Conservation (phyloP, 1,140 invertebrate genomes). For the Magallana ariakensis region DNA sequence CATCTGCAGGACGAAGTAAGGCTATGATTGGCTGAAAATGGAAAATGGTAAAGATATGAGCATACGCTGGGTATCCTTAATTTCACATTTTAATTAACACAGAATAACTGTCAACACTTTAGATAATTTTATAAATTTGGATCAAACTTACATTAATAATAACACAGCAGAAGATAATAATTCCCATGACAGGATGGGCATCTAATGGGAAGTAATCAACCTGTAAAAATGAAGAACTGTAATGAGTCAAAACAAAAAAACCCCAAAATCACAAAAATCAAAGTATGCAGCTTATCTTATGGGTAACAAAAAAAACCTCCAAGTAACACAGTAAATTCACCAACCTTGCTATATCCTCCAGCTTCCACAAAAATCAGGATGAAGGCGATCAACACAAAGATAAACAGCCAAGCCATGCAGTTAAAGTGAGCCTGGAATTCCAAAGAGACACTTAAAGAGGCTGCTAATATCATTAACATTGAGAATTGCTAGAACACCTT, state of each 20-base stretch:
- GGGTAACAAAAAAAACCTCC: not conserved
- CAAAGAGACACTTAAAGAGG: not conserved
- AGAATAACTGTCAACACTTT: not conserved
- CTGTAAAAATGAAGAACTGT: constrained; percentile 14
- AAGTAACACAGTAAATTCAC: constrained; percentile 35
- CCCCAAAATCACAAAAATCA: not conserved
- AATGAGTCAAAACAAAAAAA: not conserved
- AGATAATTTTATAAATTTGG: not conserved
- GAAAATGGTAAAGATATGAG: not conserved
- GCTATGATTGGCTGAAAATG: constrained; percentile 92
- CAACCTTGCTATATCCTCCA: constrained; percentile 84
- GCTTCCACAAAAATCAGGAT: constrained; percentile 83
- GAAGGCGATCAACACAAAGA: constrained; percentile 74
- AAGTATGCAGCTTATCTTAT: not conserved
- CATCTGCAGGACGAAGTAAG: constrained; percentile 91
- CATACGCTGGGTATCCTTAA: not conserved
- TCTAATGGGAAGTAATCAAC: constrained; percentile 68
- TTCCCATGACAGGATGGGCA: constrained; percentile 75
- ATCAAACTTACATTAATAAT: constrained; percentile 73
- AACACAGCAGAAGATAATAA: constrained; percentile 74
- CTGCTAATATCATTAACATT: not conserved
- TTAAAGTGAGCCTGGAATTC: constrained; percentile 73
- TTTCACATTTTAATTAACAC: not conserved
- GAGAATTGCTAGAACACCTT: not conserved
- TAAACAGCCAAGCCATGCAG: constrained; percentile 70